These are phyloP conservation scores for Saccostrea cuccullata DNA, from an alignment of 1,140 invertebrate species.

Conservation along the genomic window DNA sequence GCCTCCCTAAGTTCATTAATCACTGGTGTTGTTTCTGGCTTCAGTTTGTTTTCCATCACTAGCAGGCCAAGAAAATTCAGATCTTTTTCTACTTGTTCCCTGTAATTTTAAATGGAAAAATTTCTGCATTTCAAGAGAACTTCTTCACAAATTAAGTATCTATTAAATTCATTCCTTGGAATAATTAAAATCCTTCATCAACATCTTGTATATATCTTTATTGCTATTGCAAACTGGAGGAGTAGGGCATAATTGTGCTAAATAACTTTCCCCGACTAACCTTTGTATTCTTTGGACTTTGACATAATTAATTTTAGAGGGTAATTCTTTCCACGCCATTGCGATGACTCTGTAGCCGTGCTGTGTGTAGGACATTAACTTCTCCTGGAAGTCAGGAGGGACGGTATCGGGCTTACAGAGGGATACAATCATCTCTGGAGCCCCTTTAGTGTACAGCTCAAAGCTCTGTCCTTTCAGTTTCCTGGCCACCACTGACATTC, in stretches of 20 bases:
- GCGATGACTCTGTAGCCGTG: conserved; percentile 80
- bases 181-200: no score
- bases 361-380: conserved; percentile 78
- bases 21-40: conserved; percentile 89
- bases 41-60: conserved; percentile 94
- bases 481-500: conserved; percentile 94
- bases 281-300: conserved; percentile 74
- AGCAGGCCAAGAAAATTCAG: conserved; percentile 93
- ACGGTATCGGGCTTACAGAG: conserved; percentile 84
- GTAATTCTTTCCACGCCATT: conserved; percentile 77
- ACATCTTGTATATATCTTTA: no score
- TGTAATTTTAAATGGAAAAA: conserved; percentile 40
- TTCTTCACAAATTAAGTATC: no score
- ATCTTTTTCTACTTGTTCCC: conserved; percentile 85
- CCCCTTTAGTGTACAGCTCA: conserved; percentile 93
- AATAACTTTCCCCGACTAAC: conserved; percentile 45
- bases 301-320: conserved; percentile 75
- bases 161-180: no score
- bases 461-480: conserved; percentile 84
- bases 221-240: no score
- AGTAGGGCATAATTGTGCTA: no score
- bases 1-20: conserved; percentile 89
- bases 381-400: conserved; percentile 76
- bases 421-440: conserved; percentile 92
- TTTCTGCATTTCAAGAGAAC: not conserved